Evolutionary conservation across 2,113 vertebrate genomes (phyloP).

Genomic region (Gobio gobio): DNA sequence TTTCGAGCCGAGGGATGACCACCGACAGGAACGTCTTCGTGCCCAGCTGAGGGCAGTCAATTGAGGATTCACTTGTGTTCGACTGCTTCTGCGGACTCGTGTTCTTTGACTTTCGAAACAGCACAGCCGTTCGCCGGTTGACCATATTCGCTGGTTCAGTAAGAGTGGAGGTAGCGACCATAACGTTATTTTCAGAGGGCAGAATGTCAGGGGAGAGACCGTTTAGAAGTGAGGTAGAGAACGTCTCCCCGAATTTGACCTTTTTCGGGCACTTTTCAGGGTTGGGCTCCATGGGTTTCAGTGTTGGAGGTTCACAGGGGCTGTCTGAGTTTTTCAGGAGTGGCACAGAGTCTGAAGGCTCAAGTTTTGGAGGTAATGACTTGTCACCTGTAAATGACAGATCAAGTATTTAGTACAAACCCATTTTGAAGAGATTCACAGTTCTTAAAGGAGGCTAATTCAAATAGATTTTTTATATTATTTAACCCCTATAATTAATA

Average conservation of each 20-base stretch:
- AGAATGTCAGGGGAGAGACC: conserved; percentile 83
- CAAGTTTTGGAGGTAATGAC: conserved; percentile 86
- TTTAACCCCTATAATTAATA: too few relatives aligned
- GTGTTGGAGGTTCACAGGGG: conserved; percentile 84
- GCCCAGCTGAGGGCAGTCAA: conserved; percentile 86
- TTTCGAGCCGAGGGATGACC: conserved; percentile 98
- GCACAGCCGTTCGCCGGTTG: conserved; percentile 87
- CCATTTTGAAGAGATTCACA: background rate
- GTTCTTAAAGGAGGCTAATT: background rate
- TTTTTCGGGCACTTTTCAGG: conserved; percentile 84
- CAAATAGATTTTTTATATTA: background rate
- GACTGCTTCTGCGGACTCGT: conserved; percentile 89
- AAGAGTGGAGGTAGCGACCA: conserved; percentile 83
- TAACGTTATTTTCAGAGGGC: conserved; percentile 79
- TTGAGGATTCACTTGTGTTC: conserved; percentile 81
- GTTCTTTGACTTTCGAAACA: conserved; percentile 92
- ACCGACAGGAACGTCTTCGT: conserved; percentile 98
- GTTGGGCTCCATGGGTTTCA: conserved; percentile 83
- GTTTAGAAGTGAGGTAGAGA: conserved; percentile 85
- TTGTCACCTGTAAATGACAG: conserved; percentile 83
- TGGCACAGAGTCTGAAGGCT: conserved; percentile 86
- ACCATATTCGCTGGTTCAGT: conserved; percentile 82
- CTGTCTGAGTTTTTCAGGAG: conserved; percentile 83
- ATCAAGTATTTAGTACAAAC: background rate
- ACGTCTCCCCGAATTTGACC: conserved; percentile 83